phyloP scores from a whole-genome alignment of 2,797 vertebrate genomes.

The Sorex maritimensis region DNA sequence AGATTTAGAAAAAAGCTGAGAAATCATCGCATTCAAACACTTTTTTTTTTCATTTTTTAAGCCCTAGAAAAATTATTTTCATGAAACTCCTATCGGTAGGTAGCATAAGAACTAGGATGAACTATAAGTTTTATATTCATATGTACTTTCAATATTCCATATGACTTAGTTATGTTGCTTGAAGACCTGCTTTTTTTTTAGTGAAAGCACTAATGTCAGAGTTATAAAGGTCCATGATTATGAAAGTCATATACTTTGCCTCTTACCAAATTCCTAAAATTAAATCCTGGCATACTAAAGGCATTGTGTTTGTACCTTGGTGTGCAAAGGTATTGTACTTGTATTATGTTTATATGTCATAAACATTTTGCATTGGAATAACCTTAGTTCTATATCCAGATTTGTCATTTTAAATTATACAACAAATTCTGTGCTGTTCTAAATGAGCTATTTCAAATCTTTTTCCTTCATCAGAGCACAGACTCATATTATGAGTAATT shows the following conservation, averaged over 20 bases:
- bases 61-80: not conserved
- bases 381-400: slow-evolving; percentile 65
- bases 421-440: slow-evolving; percentile 57
- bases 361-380: slow-evolving; percentile 65
- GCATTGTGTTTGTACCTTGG: no score
- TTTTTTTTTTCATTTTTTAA: not conserved
- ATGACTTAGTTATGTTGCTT: not conserved
- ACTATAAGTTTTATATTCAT: not conserved
- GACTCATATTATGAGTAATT: slow-evolving; percentile 77
- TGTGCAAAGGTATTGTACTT: not conserved
- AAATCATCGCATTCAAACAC: slow-evolving; percentile 4
- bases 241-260: slow-evolving; percentile 26
- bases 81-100: not conserved
- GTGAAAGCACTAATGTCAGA: not conserved
- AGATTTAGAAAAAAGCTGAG: not conserved
- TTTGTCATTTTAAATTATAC: slow-evolving; percentile 71
- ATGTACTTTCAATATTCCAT: not conserved
- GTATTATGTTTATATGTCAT: slow-evolving; percentile 15
- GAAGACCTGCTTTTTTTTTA: slow-evolving; percentile 19
- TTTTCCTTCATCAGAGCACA: slow-evolving; percentile 71
- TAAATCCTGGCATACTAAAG: slow-evolving; percentile 2
- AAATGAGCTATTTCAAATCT: slow-evolving; percentile 76
- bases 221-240: slow-evolving; percentile 32
- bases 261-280: slow-evolving; percentile 56
- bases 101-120: not conserved